Evolutionary conservation across 2,797 vertebrate species (phyloP).

Genomic region (Buphagus erythrorhynchus): DNA sequence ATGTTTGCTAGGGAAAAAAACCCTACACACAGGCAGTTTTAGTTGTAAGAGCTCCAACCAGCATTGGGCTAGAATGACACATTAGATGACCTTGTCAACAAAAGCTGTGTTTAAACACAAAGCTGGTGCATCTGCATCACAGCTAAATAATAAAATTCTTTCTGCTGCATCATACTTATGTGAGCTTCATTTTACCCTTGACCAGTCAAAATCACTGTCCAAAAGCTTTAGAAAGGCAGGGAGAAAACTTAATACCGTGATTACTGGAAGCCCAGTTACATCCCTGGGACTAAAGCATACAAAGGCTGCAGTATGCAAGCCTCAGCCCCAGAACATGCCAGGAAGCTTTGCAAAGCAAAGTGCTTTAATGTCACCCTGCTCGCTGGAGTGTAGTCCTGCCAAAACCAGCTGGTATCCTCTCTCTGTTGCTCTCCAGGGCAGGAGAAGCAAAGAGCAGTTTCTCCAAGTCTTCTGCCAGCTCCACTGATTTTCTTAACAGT

Average conservation of each 20-base stretch:
- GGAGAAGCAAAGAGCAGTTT: background rate
- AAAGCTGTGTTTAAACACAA: slow-evolving; percentile 43
- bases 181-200: slow-evolving; percentile 26
- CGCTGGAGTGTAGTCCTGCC: slow-evolving; percentile 5
- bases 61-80: background rate
- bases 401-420: slow-evolving; percentile 20
- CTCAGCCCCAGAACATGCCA: slow-evolving; percentile 37
- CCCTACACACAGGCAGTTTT: background rate
- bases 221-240: slow-evolving; percentile 42
- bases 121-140: background rate
- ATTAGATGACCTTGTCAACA: slow-evolving; percentile 22
- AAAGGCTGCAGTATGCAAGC: slow-evolving; percentile 36
- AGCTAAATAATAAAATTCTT: slow-evolving; percentile 28
- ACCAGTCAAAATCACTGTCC: background rate
- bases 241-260: slow-evolving; percentile 5
- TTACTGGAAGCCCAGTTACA: slow-evolving; percentile 40
- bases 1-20: background rate
- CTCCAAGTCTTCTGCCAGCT: background rate
- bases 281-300: slow-evolving; percentile 17
- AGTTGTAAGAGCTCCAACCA: background rate
- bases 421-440: background rate
- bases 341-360: slow-evolving; percentile 50
- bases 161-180: slow-evolving; percentile 20
- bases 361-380: slow-evolving; percentile 51
- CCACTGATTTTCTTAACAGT: slow-evolving; percentile 7